Evolutionary conservation across 2,888 invertebrate species (phyloP).

Genomic region (Lordiphosa fenestrarum): DNA sequence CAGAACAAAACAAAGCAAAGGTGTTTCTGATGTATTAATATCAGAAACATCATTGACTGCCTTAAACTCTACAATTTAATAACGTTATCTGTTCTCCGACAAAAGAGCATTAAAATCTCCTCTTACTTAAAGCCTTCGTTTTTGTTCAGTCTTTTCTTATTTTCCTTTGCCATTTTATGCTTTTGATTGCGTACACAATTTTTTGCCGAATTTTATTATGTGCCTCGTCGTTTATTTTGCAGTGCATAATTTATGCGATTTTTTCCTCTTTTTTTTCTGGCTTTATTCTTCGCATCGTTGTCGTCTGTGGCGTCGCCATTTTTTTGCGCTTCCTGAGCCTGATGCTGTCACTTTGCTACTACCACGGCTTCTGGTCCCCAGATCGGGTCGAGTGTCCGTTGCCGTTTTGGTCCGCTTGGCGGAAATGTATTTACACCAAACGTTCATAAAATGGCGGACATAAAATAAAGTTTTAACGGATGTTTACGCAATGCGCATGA

Average conservation of each 20-base stretch:
- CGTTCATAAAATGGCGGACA: conserved; percentile 70
- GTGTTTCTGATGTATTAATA: no score
- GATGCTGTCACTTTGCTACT: conserved; percentile 27
- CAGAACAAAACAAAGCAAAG: no score
- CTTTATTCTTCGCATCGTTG: conserved; percentile 28
- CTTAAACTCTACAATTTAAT: no score
- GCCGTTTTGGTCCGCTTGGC: conserved; percentile 24
- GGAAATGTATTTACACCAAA: conserved; percentile 72
- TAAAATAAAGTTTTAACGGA: conserved; percentile 73
- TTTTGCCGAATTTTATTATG: conserved; percentile 66
- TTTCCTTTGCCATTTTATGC: conserved; percentile 43
- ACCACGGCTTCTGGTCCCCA: conserved; percentile 26
- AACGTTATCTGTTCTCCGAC: no score
- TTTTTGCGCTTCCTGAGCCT: conserved; percentile 57
- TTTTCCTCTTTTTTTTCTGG: conserved; percentile 13
- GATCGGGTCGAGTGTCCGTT: conserved; percentile 40
- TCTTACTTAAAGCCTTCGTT: conserved; percentile 3
- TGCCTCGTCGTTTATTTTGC: conserved; percentile 65
- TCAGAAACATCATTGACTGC: no score
- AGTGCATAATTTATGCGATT: conserved; percentile 69
- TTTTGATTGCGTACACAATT: conserved; percentile 65
- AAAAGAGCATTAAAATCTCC: conserved; percentile 30
- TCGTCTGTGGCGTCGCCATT: conserved; percentile 58
- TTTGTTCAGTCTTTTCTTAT: conserved; percentile 15
- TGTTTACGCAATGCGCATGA: conserved; percentile 73